Conservation (phyloP, 1,140 invertebrate species). For the Microplitis demolitor region DNA sequence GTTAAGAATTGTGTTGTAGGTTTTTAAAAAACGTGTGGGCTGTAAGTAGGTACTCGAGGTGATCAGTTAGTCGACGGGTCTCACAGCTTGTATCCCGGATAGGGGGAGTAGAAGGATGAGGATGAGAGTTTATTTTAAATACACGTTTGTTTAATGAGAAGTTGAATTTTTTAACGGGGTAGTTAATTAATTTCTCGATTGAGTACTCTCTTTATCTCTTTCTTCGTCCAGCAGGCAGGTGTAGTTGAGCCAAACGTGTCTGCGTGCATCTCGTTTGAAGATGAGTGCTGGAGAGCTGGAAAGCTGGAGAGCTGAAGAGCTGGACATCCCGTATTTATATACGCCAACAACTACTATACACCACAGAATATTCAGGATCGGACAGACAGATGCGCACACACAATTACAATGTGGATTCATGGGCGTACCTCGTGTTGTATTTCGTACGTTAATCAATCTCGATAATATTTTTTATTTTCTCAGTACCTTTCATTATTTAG, state of each 20-base stretch:
- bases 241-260: slow-evolving; percentile 4
- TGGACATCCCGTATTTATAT: neutral
- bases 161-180: slow-evolving; percentile 17
- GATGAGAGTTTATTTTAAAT: neutral
- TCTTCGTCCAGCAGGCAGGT: slow-evolving; percentile 3
- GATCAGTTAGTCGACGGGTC: too few relatives aligned
- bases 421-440: slow-evolving; percentile 28
- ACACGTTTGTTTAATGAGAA: slow-evolving; percentile 26
- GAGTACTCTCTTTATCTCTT: neutral
- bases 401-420: slow-evolving; percentile 18
- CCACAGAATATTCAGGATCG: neutral
- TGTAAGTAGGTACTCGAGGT: too few relatives aligned
- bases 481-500: neutral
- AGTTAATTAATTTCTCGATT: slow-evolving; percentile 28
- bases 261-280: slow-evolving; percentile 19
- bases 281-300: neutral
- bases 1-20: too few relatives aligned
- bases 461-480: neutral
- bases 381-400: slow-evolving; percentile 20
- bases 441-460: slow-evolving; percentile 25
- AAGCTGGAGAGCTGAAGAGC: too few relatives aligned
- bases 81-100: too few relatives aligned
- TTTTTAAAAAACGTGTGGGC: too few relatives aligned
- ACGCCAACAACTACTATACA: neutral
- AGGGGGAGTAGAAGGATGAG: too few relatives aligned